phyloP scores from a whole-genome alignment of 37 sponge, comb jelly and placozoan genomes.

The Corticium candelabrum region DNA sequence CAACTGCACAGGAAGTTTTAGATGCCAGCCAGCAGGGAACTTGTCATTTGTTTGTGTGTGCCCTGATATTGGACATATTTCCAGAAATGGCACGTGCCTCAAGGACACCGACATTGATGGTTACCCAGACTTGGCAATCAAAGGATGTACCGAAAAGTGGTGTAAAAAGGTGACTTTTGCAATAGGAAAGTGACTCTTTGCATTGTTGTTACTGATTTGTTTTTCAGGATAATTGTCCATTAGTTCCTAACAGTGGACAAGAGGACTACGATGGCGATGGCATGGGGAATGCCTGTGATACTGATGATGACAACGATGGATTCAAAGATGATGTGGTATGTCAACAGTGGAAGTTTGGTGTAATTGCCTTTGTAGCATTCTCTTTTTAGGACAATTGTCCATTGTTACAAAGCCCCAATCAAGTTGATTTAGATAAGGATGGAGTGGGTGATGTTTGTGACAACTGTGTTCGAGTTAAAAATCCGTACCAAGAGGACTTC shows the following conservation, averaged over 20 bases:
- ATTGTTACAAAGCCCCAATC: not conserved
- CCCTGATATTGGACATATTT: constrained; percentile 15
- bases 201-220: no score
- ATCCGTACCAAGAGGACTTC: constrained; percentile 37
- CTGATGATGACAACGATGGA: constrained; percentile 41
- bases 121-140: constrained; percentile 38
- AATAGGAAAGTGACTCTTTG: no score
- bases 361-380: not conserved
- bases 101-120: constrained; percentile 68
- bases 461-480: constrained; percentile 25
- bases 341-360: not conserved
- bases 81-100: constrained; percentile 17
- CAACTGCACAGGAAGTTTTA: constrained; percentile 28
- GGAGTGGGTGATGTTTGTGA: constrained; percentile 33
- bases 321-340: constrained; percentile 27
- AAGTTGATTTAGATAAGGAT: constrained; percentile 21
- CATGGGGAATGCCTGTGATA: constrained; percentile 67
- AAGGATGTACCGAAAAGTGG: constrained; percentile 27
- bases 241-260: constrained; percentile 56
- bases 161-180: constrained; percentile 44
- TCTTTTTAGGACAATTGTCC: not conserved
- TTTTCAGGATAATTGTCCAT: constrained; percentile 65
- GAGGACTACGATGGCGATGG: constrained; percentile 58
- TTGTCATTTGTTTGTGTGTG: constrained; percentile 13
- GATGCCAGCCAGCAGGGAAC: constrained; percentile 35